Conservation (phyloP, 2,113 vertebrate genomes). For the Anser brachyrhynchus region DNA sequence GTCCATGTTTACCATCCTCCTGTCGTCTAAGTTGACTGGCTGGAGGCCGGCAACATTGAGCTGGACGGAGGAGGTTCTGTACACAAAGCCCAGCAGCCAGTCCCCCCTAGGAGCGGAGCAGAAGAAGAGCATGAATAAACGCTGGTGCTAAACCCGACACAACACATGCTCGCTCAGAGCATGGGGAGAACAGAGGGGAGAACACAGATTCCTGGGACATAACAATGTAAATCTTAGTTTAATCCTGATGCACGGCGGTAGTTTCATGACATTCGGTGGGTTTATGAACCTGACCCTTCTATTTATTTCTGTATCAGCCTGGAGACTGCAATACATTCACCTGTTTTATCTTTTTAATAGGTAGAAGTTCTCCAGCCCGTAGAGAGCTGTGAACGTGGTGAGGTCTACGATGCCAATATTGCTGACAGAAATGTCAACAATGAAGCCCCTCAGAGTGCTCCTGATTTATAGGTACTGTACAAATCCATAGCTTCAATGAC, state of each 20-base stretch:
- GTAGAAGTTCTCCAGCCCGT: not conserved
- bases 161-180: not conserved
- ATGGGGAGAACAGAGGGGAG: not conserved
- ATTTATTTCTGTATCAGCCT: not conserved
- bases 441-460: not conserved
- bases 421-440: not conserved
- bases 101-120: constrained; percentile 83
- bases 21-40: constrained; percentile 85
- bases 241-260: not conserved
- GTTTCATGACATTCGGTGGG: not conserved
- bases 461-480: constrained; percentile 5
- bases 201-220: not conserved
- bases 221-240: not conserved
- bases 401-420: not conserved
- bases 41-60: constrained; percentile 91
- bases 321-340: not conserved
- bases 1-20: constrained; percentile 91
- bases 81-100: constrained; percentile 95
- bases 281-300: not conserved
- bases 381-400: not conserved
- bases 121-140: not conserved
- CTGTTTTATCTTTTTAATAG: not conserved
- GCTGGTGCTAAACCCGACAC: not conserved
- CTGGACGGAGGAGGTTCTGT: constrained; percentile 90
- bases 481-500: not conserved